Evolutionary conservation across 2,888 invertebrate genomes (phyloP).

Genomic region (Nomada ferruginata): DNA sequence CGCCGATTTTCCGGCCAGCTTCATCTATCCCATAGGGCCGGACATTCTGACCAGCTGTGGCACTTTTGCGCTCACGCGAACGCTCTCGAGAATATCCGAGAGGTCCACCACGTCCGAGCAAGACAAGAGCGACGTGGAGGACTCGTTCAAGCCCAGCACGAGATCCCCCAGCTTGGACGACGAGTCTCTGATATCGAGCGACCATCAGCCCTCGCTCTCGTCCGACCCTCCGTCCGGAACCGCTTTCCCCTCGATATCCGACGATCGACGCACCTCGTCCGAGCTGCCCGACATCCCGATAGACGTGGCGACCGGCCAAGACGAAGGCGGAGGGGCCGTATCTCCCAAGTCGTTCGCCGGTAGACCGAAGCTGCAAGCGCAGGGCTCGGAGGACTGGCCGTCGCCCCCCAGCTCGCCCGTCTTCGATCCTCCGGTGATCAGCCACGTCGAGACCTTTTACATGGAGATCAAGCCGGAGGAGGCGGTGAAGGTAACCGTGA

Average conservation of each 20-base stretch:
- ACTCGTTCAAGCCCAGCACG: slow-evolving; percentile 93
- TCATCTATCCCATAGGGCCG: slow-evolving; percentile 89
- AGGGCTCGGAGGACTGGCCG: slow-evolving; percentile 92
- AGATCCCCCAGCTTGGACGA: slow-evolving; percentile 94
- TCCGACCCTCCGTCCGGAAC: slow-evolving; percentile 90
- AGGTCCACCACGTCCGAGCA: slow-evolving; percentile 95
- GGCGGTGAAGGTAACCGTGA: slow-evolving; percentile 90
- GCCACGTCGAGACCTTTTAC: slow-evolving; percentile 92
- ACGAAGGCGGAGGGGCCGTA: slow-evolving; percentile 77
- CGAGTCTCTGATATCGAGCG: slow-evolving; percentile 92
- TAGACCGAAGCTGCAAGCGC: slow-evolving; percentile 81
- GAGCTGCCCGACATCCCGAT: slow-evolving; percentile 94
- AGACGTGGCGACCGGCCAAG: slow-evolving; percentile 87
- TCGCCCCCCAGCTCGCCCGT: slow-evolving; percentile 91
- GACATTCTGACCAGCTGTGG: slow-evolving; percentile 91
- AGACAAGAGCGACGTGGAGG: slow-evolving; percentile 92
- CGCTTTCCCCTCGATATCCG: slow-evolving; percentile 87
- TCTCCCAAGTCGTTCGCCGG: slow-evolving; percentile 75
- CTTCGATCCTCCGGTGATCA: slow-evolving; percentile 89
- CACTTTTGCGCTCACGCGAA: slow-evolving; percentile 90
- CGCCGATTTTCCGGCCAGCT: slow-evolving; percentile 90
- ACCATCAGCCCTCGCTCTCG: slow-evolving; percentile 93
- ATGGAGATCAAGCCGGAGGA: slow-evolving; percentile 91
- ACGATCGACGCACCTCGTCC: slow-evolving; percentile 92
- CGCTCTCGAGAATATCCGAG: slow-evolving; percentile 94